Percentiles rank a stretch among this genome's conserved stretches.
Conservation (phyloP, 2,888 invertebrate genomes). For the Mesorhabditis spiculigera region DNA sequence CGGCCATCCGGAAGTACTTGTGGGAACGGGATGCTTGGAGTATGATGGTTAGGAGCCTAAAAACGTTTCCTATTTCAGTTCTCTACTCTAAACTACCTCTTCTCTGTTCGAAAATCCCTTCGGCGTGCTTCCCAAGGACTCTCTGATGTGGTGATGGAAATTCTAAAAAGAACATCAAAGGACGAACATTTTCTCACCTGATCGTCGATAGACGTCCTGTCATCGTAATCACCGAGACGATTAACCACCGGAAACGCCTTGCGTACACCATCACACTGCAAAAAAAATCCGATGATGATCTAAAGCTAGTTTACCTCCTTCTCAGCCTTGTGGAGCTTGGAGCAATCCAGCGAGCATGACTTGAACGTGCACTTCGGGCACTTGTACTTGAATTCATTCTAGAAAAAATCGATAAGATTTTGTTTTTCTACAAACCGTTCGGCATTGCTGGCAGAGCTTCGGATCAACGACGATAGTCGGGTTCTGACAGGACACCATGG, state of each 20-base stretch:
- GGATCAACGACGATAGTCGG: too few relatives aligned
- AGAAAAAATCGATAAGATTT: constrained; percentile 4
- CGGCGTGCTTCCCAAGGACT: constrained; percentile 17
- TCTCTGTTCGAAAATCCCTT: constrained; percentile 13
- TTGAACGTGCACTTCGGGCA: constrained; percentile 49
- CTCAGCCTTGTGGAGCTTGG: constrained; percentile 43
- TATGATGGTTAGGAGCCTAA: neutral
- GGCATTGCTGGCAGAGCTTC: too few relatives aligned
- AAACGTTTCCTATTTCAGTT: constrained; percentile 12
- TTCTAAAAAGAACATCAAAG: constrained; percentile 11
- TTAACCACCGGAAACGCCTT: constrained; percentile 30
- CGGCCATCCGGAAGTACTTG: too few relatives aligned
- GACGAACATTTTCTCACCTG: constrained; percentile 5
- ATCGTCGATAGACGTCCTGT: constrained; percentile 32
- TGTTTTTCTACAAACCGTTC: too few relatives aligned
- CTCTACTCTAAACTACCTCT: constrained; percentile 12
- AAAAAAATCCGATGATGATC: neutral
- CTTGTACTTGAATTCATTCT: constrained; percentile 13
- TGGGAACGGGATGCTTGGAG: too few relatives aligned
- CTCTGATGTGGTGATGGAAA: constrained; percentile 26
- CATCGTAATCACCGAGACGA: constrained; percentile 30
- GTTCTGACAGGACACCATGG: too few relatives aligned
- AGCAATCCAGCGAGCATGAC: constrained; percentile 46
- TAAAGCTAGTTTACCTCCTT: constrained; percentile 19
- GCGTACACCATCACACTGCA: constrained; percentile 49